Evolutionary conservation across 2,113 vertebrate species (phyloP).

Genomic region (Bubo bubo): DNA sequence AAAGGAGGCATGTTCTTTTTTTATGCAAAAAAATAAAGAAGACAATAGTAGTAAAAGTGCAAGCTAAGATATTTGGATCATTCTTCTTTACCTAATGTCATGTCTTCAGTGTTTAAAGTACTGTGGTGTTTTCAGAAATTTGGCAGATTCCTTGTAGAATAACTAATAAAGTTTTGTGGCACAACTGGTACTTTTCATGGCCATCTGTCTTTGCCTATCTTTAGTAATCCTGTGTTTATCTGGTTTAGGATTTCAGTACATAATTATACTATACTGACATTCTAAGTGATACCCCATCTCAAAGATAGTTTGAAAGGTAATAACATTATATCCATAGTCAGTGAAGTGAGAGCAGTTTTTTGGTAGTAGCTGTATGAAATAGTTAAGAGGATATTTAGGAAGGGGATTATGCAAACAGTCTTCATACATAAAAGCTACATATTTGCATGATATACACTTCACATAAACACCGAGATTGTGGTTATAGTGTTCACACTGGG

Average conservation of each 20-base stretch:
- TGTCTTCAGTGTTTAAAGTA: rapidly evolving
- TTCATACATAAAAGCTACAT: neutral
- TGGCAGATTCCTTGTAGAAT: neutral
- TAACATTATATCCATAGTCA: neutral
- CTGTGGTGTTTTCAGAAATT: neutral
- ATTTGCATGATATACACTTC: neutral
- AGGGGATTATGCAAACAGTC: neutral
- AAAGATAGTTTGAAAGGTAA: neutral
- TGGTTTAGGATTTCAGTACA: neutral
- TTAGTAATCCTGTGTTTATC: neutral
- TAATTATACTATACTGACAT: neutral
- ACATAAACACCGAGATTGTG: neutral
- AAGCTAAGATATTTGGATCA: neutral
- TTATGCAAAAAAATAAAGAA: neutral
- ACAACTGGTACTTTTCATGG: neutral
- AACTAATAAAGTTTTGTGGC: neutral
- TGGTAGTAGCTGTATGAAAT: neutral
- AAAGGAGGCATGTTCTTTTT: neutral
- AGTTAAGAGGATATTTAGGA: neutral
- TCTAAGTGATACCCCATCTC: neutral
- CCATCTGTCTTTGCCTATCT: neutral
- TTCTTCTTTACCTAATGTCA: neutral
- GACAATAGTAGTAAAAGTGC: neutral
- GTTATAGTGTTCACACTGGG: neutral
- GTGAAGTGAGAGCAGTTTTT: neutral